Evolutionary conservation across 2,888 invertebrate species (phyloP).

Genomic region (Embidobia sp.): DNA sequence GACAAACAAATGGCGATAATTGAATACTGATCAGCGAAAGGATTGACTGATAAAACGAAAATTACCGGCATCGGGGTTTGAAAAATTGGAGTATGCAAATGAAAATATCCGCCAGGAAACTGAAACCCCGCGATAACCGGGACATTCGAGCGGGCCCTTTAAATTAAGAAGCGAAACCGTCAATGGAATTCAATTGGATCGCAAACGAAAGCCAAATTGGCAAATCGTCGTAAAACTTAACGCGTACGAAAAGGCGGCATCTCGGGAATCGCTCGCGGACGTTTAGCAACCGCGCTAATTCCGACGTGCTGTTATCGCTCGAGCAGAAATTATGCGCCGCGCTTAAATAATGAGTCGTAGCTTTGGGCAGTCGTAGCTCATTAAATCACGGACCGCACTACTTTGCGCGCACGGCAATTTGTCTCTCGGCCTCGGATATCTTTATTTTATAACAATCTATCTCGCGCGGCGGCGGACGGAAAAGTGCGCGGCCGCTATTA

Average conservation of each 20-base stretch:
- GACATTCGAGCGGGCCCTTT: no score
- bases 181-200: no score
- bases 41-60: no score
- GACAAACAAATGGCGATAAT: no score
- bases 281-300: slow-evolving; percentile 17
- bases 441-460: slow-evolving; percentile 36
- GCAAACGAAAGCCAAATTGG: no score
- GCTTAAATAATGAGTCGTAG: slow-evolving; percentile 32
- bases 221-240: no score
- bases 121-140: no score
- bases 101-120: no score
- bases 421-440: slow-evolving; percentile 6
- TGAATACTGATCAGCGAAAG: no score
- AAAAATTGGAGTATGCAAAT: no score
- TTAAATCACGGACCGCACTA: slow-evolving; percentile 35
- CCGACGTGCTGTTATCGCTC: slow-evolving; percentile 7
- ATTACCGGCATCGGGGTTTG: no score
- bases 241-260: background rate
- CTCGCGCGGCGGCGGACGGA: background rate
- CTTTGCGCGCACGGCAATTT: slow-evolving; percentile 20
- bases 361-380: slow-evolving; percentile 36
- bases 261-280: slow-evolving; percentile 1
- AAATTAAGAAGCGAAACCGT: no score
- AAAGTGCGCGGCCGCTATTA: slow-evolving; percentile 3
- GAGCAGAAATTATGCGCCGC: slow-evolving; percentile 2